phyloP scores from a whole-genome alignment of 2,888 invertebrate genomes.

The Eupithecia tripunctaria region DNA sequence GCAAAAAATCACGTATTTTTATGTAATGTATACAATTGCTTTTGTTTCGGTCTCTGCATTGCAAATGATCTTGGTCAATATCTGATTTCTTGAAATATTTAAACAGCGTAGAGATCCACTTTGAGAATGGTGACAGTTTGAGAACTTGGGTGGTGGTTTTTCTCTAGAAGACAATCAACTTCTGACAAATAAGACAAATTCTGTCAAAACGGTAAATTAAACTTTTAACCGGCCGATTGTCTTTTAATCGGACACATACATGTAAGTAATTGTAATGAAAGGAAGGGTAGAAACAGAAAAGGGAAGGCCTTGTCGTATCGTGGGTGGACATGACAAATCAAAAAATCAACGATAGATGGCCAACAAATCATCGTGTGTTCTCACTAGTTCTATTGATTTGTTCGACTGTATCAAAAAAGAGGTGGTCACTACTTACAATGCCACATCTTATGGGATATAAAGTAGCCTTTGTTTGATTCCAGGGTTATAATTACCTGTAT shows the following conservation, averaged over 20 bases:
- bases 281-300: background rate
- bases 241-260: background rate
- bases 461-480: too few relatives aligned
- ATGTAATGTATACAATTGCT: conserved; percentile 19
- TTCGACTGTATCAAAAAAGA: background rate
- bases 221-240: background rate
- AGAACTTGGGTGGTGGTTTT: background rate
- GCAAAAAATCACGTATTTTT: conserved; percentile 30
- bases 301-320: background rate
- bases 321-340: background rate
- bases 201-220: background rate
- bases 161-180: background rate
- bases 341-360: background rate
- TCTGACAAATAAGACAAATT: background rate
- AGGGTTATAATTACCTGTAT: too few relatives aligned
- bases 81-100: conserved; percentile 1
- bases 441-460: too few relatives aligned
- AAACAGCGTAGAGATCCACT: background rate
- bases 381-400: too few relatives aligned
- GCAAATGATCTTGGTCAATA: conserved; percentile 11
- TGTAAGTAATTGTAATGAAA: background rate
- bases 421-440: background rate
- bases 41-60: conserved; percentile 11
- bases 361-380: background rate
- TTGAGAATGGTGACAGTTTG: background rate